A percentile compares a stretch with the other conserved stretches of the same genome.
These are phyloP conservation scores for Hydropotes inermis DNA, from an alignment of 2,113 vertebrate species.

Conservation along the genomic window DNA sequence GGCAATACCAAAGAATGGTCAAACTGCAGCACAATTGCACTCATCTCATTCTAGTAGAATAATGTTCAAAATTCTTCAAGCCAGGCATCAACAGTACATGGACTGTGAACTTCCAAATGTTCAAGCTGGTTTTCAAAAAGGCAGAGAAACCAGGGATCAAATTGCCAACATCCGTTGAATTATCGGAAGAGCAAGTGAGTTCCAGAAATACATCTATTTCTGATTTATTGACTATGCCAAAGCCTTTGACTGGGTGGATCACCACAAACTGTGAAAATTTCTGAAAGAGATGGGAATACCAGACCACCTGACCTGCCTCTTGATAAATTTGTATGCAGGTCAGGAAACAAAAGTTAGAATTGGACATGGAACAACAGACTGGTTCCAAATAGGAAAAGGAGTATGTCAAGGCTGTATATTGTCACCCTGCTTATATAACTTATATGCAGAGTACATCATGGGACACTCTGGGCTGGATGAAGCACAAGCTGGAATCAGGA, in stretches of 20 bases:
- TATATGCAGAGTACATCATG: background rate
- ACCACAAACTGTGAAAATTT: background rate
- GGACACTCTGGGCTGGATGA: background rate
- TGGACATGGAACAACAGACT: background rate
- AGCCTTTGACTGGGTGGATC: background rate
- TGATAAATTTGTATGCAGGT: background rate
- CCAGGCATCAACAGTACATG: background rate
- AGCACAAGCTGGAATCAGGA: background rate
- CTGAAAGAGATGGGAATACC: background rate
- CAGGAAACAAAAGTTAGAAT: background rate
- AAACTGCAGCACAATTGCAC: background rate
- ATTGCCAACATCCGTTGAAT: background rate
- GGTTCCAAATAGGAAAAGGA: background rate
- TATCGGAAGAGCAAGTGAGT: background rate
- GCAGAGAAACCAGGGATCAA: background rate
- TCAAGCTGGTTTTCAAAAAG: background rate
- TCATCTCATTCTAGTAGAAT: background rate
- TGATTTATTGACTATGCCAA: background rate
- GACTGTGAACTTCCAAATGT: background rate
- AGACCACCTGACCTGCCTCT: background rate
- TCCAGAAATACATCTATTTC: background rate
- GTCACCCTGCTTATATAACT: background rate
- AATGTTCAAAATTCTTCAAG: background rate
- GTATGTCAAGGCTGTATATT: background rate
- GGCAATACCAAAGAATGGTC: background rate